A percentile compares a stretch with the other conserved stretches of the same genome.
Conservation (phyloP, 2,113 vertebrate genomes). For the Solenodon paradoxus region DNA sequence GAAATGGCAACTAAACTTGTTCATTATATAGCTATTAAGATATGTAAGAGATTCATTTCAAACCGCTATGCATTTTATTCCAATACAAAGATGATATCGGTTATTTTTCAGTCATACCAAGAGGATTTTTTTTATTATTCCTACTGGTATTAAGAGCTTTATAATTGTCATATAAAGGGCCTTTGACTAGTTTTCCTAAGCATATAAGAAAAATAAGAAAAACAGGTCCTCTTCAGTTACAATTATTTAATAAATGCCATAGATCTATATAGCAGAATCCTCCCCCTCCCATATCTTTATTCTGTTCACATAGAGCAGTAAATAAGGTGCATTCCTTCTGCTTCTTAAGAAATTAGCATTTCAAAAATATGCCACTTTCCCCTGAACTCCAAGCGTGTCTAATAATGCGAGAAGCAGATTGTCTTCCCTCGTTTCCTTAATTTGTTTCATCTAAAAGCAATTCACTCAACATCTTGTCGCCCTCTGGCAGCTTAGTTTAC, state of each 20-base stretch:
- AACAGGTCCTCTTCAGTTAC: neutral
- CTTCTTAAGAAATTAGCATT: constrained; percentile 81
- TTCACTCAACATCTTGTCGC: constrained; percentile 85
- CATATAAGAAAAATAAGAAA: neutral
- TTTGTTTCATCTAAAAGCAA: constrained; percentile 87
- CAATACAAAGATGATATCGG: neutral
- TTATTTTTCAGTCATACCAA: neutral
- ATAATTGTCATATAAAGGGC: neutral
- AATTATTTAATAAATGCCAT: constrained; percentile 27
- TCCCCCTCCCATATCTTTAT: constrained; percentile 49
- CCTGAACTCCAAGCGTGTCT: constrained; percentile 83
- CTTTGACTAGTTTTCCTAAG: neutral
- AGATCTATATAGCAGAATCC: neutral
- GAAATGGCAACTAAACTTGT: constrained; percentile 3
- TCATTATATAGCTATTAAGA: neutral
- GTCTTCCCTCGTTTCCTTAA: constrained; percentile 83
- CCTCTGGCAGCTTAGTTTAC: constrained; percentile 84
- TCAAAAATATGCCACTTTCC: constrained; percentile 81
- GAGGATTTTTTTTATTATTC: constrained; percentile 26
- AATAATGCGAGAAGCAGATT: constrained; percentile 84
- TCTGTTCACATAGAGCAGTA: constrained; percentile 74
- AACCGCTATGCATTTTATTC: neutral
- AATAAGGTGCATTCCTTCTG: constrained; percentile 79
- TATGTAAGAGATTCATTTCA: neutral
- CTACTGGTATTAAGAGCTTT: neutral